phyloP scores from a whole-genome alignment of 37 sponge, comb jelly and placozoan species.

The Trichoplax adhaerens region DNA sequence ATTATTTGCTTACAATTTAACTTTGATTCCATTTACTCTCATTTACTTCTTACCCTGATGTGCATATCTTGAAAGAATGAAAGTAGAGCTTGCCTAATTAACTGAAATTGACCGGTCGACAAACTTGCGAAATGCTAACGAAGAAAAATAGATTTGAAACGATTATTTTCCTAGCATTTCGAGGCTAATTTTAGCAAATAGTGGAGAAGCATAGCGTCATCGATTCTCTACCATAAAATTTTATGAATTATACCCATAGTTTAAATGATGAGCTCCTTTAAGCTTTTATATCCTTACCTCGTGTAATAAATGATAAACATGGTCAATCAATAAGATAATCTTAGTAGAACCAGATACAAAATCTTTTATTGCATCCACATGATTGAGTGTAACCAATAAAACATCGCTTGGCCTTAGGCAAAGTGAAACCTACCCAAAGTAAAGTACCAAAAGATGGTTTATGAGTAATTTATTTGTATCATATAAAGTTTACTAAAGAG shows the following conservation, averaged over 20 bases:
- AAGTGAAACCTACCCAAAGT: conserved; percentile 31
- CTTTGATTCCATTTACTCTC: too few relatives aligned
- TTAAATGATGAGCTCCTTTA: conserved; percentile 11
- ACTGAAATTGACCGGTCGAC: conserved; percentile 35
- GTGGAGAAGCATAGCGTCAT: too few relatives aligned
- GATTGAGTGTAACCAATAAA: conserved; percentile 67
- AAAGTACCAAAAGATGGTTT: too few relatives aligned
- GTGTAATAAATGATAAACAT: neutral
- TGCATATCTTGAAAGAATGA: conserved; percentile 71
- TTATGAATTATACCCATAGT: conserved; percentile 7
- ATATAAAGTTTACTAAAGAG: too few relatives aligned
- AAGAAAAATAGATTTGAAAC: too few relatives aligned
- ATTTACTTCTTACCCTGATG: conserved; percentile 37
- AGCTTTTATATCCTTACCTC: neutral
- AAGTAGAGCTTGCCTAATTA: conserved; percentile 44
- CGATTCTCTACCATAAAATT: neutral
- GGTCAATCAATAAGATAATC: conserved; percentile 16
- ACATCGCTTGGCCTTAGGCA: conserved; percentile 59
- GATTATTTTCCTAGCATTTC: too few relatives aligned
- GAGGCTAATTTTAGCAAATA: too few relatives aligned
- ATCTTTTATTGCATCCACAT: conserved; percentile 29
- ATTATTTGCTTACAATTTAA: too few relatives aligned
- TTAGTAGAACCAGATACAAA: conserved; percentile 4
- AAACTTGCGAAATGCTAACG: conserved; percentile 21
- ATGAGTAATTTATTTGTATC: too few relatives aligned